phyloP scores from a whole-genome alignment of 2,797 vertebrate species.

The Premnoplex brunnescens region DNA sequence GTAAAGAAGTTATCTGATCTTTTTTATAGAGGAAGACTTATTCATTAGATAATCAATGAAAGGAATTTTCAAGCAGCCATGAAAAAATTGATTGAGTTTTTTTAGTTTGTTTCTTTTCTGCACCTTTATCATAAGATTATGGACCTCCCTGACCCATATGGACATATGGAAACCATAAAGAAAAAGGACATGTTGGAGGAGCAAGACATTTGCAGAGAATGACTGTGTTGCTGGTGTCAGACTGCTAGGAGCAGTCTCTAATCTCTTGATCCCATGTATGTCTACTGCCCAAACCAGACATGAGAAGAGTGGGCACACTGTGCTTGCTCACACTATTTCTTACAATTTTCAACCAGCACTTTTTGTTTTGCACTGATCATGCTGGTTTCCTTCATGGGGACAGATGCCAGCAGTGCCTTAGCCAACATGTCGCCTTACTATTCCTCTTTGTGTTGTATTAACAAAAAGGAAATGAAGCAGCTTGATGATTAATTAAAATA shows the following conservation, averaged over 20 bases:
- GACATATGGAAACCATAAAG: not conserved
- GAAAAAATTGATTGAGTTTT: not conserved
- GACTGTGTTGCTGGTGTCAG: not conserved
- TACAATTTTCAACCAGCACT: not conserved
- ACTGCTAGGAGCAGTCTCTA: not conserved
- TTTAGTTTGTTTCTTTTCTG: not conserved
- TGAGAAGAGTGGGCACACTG: not conserved
- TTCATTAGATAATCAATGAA: not conserved
- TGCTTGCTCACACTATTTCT: not conserved
- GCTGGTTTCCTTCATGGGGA: not conserved
- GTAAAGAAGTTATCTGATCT: not conserved
- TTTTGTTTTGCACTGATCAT: not conserved
- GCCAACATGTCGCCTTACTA: not conserved
- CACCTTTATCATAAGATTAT: not conserved
- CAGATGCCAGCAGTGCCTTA: not conserved
- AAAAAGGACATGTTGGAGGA: not conserved
- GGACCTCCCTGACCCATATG: not conserved
- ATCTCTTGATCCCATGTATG: accelerated
- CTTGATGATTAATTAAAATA: not conserved
- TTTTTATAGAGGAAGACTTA: not conserved
- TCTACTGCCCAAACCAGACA: not conserved
- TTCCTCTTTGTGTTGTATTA: not conserved
- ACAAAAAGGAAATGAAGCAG: not conserved
- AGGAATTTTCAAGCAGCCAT: not conserved
- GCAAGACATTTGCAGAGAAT: not conserved